Conservation (phyloP, 1,140 invertebrate species). For the Magallana angulata region DNA sequence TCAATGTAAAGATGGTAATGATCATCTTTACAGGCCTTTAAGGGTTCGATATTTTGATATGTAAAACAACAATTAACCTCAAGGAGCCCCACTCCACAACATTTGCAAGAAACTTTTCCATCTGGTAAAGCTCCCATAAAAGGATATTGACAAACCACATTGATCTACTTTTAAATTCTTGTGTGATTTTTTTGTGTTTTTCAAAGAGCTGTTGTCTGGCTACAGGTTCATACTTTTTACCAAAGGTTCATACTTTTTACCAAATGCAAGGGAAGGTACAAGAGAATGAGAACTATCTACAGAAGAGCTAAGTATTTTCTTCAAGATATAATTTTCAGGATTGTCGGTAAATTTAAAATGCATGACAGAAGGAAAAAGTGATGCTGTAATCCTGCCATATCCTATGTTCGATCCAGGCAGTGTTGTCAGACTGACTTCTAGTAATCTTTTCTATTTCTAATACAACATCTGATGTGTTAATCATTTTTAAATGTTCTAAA, state of each 20-base stretch:
- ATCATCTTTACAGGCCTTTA: constrained; percentile 35
- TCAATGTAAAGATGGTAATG: constrained; percentile 42
- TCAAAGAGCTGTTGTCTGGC: constrained; percentile 28
- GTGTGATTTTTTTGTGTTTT: neutral
- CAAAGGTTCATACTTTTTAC: no score
- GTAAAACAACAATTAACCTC: constrained; percentile 39
- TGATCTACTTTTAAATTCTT: neutral
- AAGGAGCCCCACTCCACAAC: constrained; percentile 39
- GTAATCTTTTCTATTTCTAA: constrained; percentile 41
- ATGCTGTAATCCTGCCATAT: constrained; percentile 27
- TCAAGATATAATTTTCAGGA: constrained; percentile 48
- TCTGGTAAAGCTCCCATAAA: constrained; percentile 44
- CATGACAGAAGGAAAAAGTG: neutral
- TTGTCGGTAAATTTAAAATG: constrained; percentile 16
- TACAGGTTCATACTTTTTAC: constrained; percentile 31
- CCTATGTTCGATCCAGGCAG: constrained; percentile 35
- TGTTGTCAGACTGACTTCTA: constrained; percentile 32
- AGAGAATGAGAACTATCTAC: no score
- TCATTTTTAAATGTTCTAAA: no score
- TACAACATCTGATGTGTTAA: no score
- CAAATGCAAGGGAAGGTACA: neutral
- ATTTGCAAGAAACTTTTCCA: constrained; percentile 34
- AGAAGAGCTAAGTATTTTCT: neutral
- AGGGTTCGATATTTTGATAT: constrained; percentile 23
- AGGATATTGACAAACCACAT: constrained; percentile 4